Base-by-base conservation (phyloP, 35 echinoderm and acorn worm species). In the Hemicentrotus pulcherrimus region DNA sequence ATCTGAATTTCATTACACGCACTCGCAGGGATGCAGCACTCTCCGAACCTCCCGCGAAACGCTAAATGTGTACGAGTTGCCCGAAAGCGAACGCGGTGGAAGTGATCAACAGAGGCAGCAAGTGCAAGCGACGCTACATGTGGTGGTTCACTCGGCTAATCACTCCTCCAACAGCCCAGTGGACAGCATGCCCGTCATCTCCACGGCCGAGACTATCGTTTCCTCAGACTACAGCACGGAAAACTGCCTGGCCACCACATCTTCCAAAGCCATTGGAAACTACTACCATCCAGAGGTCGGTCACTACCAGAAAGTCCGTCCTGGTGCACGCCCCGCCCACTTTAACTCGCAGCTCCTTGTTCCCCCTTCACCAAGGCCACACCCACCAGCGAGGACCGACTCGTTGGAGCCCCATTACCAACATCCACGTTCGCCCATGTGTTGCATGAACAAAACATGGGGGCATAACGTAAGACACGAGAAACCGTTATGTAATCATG, bases 101-200 rank as follows among this genome's bases (percentile, higher is more conserved):
- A 61, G 19, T 30, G 78, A 95, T 32, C 71, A 94, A 46, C 95
- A 95, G 41, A 47, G 94, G 47, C 96, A 96, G 31, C 96, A 96
- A 58, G 96, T 96, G 22, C 96, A 97, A 89, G 96, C 96, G 35
- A 97, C 96, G 0, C 94, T 97, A 65, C 96, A 97, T 30, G 95
- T 97, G 1, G 96, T 97, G 9, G 95, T 97, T 78, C 96, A 97
- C 46, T 97, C 96, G 24, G 95, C 95, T 4, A 97, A 97, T 46
- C 71, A 97, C 50, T 85, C 87, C 94, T 32, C 88, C 65, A 70
- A 95, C 32, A 65, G 59, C 47, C 47, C 86, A 32, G 30, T 52
- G 2, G 61, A 60, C 46, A 31, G 41, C 14, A 46, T 52, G n/a
- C 91, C 91, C 30, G 48, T 93, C 48, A 93, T 93, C n/a, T 93